Evolutionary conservation across 30 jellyfish, hydroid and myxozoan genomes (phyloP).

Genomic region (Turritopsis rubra): DNA sequence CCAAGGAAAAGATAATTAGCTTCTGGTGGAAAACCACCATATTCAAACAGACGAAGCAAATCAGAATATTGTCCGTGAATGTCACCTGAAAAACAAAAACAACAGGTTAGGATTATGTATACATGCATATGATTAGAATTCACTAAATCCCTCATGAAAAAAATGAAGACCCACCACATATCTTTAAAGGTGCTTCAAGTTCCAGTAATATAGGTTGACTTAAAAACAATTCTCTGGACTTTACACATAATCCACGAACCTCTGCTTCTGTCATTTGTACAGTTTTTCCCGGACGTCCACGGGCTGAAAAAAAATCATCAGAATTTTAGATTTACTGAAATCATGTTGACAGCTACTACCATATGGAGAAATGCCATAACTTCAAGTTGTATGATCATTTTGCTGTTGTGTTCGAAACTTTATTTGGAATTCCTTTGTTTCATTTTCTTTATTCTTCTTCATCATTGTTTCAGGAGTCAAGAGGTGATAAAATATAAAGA

Average conservation of each 20-base stretch:
- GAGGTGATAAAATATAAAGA: too few relatives aligned
- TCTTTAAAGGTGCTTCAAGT: conserved; percentile 96
- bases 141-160: too few relatives aligned
- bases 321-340: too few relatives aligned
- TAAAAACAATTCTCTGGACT: conserved; percentile 89
- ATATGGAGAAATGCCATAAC: too few relatives aligned
- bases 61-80: conserved; percentile 98
- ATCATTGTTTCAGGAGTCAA: too few relatives aligned
- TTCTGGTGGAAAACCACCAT: conserved; percentile 99
- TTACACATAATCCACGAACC: conserved; percentile 91
- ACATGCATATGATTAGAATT: too few relatives aligned
- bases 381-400: too few relatives aligned
- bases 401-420: too few relatives aligned
- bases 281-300: conserved; percentile 98
- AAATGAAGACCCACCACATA: conserved; percentile 70
- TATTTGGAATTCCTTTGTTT: too few relatives aligned
- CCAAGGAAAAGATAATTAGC: conserved; percentile 97
- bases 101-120: neutral
- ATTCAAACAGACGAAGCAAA: conserved; percentile 88
- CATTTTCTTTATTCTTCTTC: too few relatives aligned
- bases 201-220: conserved; percentile 98
- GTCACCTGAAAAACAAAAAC: conserved; percentile 64
- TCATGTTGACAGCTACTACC: too few relatives aligned
- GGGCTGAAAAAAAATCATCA: conserved; percentile 50
- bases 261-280: conserved; percentile 98